Evolutionary conservation across 2,888 invertebrate species (phyloP), one percentile per base, ranked within the genome.

Genomic region (Drosophila fungiperda): DNA sequence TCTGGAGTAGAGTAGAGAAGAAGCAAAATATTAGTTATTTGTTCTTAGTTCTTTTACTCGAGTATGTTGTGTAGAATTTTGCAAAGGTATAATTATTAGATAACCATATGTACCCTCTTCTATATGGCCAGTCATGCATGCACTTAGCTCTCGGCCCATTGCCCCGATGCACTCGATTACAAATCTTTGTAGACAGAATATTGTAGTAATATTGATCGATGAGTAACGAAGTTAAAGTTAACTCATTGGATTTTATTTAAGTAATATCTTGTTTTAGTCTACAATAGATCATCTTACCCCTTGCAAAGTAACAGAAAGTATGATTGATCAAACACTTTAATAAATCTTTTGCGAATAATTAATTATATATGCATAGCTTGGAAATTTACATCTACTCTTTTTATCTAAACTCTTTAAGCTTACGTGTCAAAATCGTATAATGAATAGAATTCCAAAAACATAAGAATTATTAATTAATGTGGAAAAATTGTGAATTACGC

Each of bases 11-110:
- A 74, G 70, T 58, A 68, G 55, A 55, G 38, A 66, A 70, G 60
- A 68, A 74, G 73, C 55, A 29, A 68, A 80, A 64, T 55, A 68
- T 78, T 26, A 2, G 2, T 26, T 69, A 50, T 40, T 48, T 73
- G 68, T 75, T 76, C 76, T 81, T 86, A 70, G 79, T 71, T 66
- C 64, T 68, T 73, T 62, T 62, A 54, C 71, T 65, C 68, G 55
- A 83, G 76, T 73, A 75, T 82, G 75, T 62, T 64, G 68, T 40
- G 66, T 65, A 65, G 83, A 83, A 86, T 86, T 69, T 71, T 53
- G 68, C 64, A 52, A 58, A 58, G 62, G 77, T 83, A 82, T 84
- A 87, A 82, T 87, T 84, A 87, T 80, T 83, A 73, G 68, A 68
- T 76, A 73, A 57, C 66, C 68, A 71, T 85, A 82, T 73, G 76